Evolutionary conservation across 1,140 invertebrate genomes (phyloP).

Genomic region (Heliconius congener): DNA sequence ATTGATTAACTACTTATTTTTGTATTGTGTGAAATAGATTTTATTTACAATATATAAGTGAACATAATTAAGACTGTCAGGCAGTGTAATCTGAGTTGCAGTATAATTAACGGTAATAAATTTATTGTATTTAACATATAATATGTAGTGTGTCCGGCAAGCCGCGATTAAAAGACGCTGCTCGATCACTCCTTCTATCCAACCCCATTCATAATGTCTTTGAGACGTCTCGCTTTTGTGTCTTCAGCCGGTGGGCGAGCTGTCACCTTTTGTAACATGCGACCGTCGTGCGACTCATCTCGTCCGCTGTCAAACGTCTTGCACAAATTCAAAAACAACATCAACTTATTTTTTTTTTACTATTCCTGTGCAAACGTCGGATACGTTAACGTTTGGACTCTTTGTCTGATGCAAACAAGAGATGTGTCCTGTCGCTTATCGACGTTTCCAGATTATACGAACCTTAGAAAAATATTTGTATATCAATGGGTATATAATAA

Average conservation of each 20-base stretch:
- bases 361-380: slow-evolving; percentile 73
- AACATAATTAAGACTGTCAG: too few species aligned
- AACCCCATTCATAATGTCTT: slow-evolving; percentile 74
- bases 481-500: not conserved
- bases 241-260: slow-evolving; percentile 53
- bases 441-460: slow-evolving; percentile 54
- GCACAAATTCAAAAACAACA: slow-evolving; percentile 81
- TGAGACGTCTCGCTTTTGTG: slow-evolving; percentile 71
- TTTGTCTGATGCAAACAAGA: slow-evolving; percentile 77
- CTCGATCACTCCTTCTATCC: slow-evolving; percentile 75
- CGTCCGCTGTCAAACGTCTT: slow-evolving; percentile 76
- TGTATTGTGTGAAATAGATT: not conserved
- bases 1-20: not conserved
- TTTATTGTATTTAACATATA: not conserved
- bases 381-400: slow-evolving; percentile 71
- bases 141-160: slow-evolving; percentile 31
- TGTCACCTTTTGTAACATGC: slow-evolving; percentile 73
- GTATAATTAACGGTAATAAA: not conserved
- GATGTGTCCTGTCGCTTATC: slow-evolving; percentile 70
- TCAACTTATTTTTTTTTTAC: slow-evolving; percentile 67
- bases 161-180: slow-evolving; percentile 36
- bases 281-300: slow-evolving; percentile 59
- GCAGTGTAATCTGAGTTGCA: too few species aligned
- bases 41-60: too few species aligned
- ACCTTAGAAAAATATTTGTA: slow-evolving; percentile 21